phyloP scores from a whole-genome alignment of 2,888 invertebrate genomes.

The Phytoseiulus persimilis region DNA sequence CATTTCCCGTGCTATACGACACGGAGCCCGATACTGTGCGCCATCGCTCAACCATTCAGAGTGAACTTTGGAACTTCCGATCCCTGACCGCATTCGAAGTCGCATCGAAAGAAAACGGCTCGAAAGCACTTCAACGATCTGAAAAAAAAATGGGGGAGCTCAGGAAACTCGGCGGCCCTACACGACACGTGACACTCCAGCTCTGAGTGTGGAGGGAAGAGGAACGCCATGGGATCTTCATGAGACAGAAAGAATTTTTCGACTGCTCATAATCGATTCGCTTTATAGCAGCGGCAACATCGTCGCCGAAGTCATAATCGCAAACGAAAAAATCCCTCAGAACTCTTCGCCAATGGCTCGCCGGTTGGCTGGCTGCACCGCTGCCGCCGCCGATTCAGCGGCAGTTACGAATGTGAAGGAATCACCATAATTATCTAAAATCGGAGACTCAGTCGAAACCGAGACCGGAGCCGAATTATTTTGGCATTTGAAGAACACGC shows the following conservation, averaged over 20 bases:
- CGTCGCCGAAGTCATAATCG: background rate
- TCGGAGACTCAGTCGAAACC: slow-evolving; percentile 5
- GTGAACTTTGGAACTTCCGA: too few relatives aligned
- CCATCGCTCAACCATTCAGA: too few relatives aligned
- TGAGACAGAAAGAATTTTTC: background rate
- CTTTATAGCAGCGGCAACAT: background rate
- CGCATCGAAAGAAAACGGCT: too few relatives aligned
- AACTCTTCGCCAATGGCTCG: background rate
- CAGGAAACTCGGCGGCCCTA: too few relatives aligned
- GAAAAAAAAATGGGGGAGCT: too few relatives aligned
- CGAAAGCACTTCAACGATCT: too few relatives aligned
- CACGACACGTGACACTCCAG: too few relatives aligned
- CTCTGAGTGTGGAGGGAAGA: too few relatives aligned
- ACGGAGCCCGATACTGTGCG: too few relatives aligned
- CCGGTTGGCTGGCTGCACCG: background rate
- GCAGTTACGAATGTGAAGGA: slow-evolving; percentile 5
- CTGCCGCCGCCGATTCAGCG: background rate
- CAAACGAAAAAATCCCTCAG: background rate
- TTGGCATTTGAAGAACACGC: slow-evolving; percentile 5
- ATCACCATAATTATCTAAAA: slow-evolving; percentile 5
- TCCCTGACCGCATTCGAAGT: too few relatives aligned
- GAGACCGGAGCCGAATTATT: slow-evolving; percentile 5
- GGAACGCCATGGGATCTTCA: background rate
- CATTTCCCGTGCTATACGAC: too few relatives aligned
- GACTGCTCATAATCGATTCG: background rate